Evolutionary conservation across 2,797 vertebrate species (phyloP).

Genomic region (Astyanax mexicanus): DNA sequence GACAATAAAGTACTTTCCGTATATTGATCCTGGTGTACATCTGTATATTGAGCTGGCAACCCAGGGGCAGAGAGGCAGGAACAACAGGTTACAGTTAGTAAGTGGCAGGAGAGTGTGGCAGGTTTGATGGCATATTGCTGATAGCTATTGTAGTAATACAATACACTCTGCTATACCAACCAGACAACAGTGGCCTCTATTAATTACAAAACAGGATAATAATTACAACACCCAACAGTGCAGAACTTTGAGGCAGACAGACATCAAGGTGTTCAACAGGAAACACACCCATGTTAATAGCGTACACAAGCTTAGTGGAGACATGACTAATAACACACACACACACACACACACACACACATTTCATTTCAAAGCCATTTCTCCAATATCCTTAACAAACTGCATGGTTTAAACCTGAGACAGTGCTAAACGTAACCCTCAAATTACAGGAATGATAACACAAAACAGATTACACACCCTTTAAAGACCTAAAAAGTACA

Average conservation of each 20-base stretch:
- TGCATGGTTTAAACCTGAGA: slow-evolving; percentile 25
- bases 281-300: not conserved
- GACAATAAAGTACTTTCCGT: too few species aligned
- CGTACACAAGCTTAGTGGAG: not conserved
- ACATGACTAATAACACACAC: not conserved
- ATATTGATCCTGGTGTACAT: too few species aligned
- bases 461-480: not conserved
- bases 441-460: slow-evolving; percentile 31
- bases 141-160: too few species aligned
- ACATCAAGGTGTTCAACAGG: not conserved
- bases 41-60: too few species aligned
- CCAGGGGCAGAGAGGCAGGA: too few species aligned
- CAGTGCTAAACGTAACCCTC: not conserved
- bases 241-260: slow-evolving; percentile 12
- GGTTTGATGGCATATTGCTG: too few species aligned
- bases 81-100: too few species aligned
- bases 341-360: not conserved
- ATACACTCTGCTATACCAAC: too few species aligned
- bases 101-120: too few species aligned
- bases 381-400: slow-evolving; percentile 17
- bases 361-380: slow-evolving; percentile 9
- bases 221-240: not conserved
- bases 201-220: too few species aligned
- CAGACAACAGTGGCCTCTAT: too few species aligned
- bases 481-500: not conserved